Percentiles rank a stretch among this genome's conserved stretches.
These are phyloP conservation scores for Protonibea diacanthus DNA, from an alignment of 2,797 vertebrate species.

Conservation along the genomic window DNA sequence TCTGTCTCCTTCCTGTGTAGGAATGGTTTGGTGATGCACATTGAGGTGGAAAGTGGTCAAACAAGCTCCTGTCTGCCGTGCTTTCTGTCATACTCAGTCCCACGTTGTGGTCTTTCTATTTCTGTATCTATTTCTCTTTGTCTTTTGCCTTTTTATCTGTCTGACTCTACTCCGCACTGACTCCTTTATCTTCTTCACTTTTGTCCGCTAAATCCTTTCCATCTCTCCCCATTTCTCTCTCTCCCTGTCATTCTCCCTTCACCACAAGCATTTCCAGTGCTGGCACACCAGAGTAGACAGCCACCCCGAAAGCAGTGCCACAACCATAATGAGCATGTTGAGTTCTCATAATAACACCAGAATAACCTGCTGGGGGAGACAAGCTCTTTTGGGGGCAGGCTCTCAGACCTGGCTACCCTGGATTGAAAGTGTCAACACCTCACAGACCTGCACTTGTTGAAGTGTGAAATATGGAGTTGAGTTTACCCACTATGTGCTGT, in stretches of 20 bases:
- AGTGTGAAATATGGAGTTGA: slow-evolving; percentile 61
- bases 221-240: slow-evolving; percentile 21
- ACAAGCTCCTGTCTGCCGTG: slow-evolving; percentile 35
- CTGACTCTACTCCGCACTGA: not conserved
- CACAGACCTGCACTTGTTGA: slow-evolving; percentile 59
- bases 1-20: slow-evolving; percentile 72
- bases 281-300: slow-evolving; percentile 75
- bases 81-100: slow-evolving; percentile 24
- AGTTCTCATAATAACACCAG: slow-evolving; percentile 86
- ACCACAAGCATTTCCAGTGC: slow-evolving; percentile 78
- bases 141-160: slow-evolving; percentile 22
- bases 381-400: slow-evolving; percentile 60
- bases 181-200: slow-evolving; percentile 28
- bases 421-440: slow-evolving; percentile 64
- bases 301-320: slow-evolving; percentile 78
- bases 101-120: slow-evolving; percentile 10
- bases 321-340: slow-evolving; percentile 85
- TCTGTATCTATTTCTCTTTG: slow-evolving; percentile 27
- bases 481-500: slow-evolving; percentile 12
- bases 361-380: slow-evolving; percentile 79
- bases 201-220: slow-evolving; percentile 44
- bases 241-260: slow-evolving; percentile 59
- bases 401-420: slow-evolving; percentile 47
- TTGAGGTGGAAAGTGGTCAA: slow-evolving; percentile 50
- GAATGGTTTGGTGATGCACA: slow-evolving; percentile 57